Base-by-base conservation (phyloP, 2,113 vertebrate genomes). In the Erythrocercus mccallii region DNA sequence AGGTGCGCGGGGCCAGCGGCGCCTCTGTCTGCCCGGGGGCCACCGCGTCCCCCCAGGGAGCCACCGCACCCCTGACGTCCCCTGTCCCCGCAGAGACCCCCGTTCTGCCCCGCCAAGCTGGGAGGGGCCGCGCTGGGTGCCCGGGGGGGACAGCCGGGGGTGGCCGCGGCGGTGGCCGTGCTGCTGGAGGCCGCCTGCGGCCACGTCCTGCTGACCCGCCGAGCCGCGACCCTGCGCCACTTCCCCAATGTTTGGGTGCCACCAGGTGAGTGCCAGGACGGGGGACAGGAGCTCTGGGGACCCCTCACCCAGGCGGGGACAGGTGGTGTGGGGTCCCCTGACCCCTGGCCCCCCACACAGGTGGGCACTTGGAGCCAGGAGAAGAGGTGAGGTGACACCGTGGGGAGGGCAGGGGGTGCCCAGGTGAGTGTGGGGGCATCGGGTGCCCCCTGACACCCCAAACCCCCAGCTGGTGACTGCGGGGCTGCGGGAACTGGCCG, bases 81-180 rank as follows among this genome's bases (percentile, higher is more conserved):
- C 47, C 48, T 56, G 85, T 71, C n/a, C 65, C 85, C 40, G 10
- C 74, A 87, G 85, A 87, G 85, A 79, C 74, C 85, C 40, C 65
- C 74, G 1, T 87, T 79, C 40, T 87, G 85, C 30, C 85, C 85
- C 16, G 65, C 85, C 65, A 87, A 87, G 48, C 56, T 70, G n/a
- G 40, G 65, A 5, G 73, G n/a, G 2, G 12, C 10, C 24, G 0
- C 40, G 15, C n/a, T 0, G 38, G 28, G 30, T 11, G 71, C 4
- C 2, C 20, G 8, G 2, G 5, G 28, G 56, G 56, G 10, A 38
- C 84, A 30, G 0, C 4, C 47, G 12, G 73, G 84, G 56, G 84
- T 87, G 84, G 10, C 1, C 3, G 40, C 65, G 1, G 84, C 74
- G 0, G 85, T 87, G 85, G 56, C 85, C 40, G 85, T 87, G 56